Percentiles rank a stretch among this genome's conserved stretches.
Evolutionary conservation across 1,140 invertebrate genomes (phyloP).

Genomic region (Microplitis mediator): DNA sequence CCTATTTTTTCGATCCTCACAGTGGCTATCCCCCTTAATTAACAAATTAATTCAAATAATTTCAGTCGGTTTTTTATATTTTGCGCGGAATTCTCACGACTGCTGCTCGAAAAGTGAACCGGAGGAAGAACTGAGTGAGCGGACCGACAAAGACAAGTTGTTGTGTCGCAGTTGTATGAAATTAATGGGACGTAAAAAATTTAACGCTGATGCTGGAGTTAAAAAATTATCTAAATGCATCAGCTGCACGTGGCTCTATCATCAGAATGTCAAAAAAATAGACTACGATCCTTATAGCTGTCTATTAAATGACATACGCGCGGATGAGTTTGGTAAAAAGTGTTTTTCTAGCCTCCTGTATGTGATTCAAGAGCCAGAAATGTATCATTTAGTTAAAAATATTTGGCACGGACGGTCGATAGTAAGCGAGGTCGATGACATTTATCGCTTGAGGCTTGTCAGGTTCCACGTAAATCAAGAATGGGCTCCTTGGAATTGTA

Average conservation of each 20-base stretch:
- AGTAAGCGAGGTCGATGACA: conserved; percentile 66
- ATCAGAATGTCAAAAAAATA: conserved; percentile 40
- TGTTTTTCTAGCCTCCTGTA: conserved; percentile 67
- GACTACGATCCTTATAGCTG: conserved; percentile 66
- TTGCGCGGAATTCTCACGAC: conserved; percentile 34
- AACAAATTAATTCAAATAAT: not conserved
- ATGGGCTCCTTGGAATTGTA: conserved; percentile 78
- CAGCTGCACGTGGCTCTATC: conserved; percentile 43
- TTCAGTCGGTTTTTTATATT: conserved; percentile 45
- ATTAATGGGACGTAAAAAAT: conserved; percentile 28
- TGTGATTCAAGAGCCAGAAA: conserved; percentile 68
- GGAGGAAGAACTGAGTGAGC: conserved; percentile 32
- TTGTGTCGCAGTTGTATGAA: conserved; percentile 36
- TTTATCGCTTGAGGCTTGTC: conserved; percentile 65
- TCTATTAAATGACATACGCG: conserved; percentile 66
- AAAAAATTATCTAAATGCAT: conserved; percentile 44
- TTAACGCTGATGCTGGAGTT: conserved; percentile 41
- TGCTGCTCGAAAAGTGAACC: conserved; percentile 36
- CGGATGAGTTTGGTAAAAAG: conserved; percentile 64
- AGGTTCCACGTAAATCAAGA: conserved; percentile 66
- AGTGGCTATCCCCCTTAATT: no score
- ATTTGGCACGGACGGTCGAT: conserved; percentile 73
- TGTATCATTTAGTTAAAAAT: conserved; percentile 69
- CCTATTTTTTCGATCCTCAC: no score
- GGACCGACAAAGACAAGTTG: conserved; percentile 28